Percentiles rank a stretch among this genome's conserved stretches.
These are phyloP conservation scores for Conomelus anceps DNA, from an alignment of 2,888 invertebrate species.

Conservation along the genomic window DNA sequence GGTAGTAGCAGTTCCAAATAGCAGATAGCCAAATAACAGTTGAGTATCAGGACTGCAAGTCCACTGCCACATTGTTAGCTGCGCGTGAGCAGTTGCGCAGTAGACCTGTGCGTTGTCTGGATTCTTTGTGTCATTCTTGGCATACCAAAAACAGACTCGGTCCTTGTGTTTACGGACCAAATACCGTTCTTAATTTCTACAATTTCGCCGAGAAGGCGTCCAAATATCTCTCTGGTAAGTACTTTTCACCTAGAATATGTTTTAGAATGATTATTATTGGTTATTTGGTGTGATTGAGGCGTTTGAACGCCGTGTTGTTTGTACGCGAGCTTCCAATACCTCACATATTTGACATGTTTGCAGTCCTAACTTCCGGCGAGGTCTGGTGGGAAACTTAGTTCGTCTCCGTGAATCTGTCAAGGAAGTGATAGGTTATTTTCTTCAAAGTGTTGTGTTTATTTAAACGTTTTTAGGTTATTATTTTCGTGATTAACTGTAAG, in stretches of 20 bases:
- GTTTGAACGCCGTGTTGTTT: constrained; percentile 67
- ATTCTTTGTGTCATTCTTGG: constrained; percentile 97
- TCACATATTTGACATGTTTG: constrained; percentile 63
- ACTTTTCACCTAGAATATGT: constrained; percentile 32
- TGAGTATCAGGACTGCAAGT: not conserved
- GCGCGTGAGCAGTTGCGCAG: constrained; percentile 75
- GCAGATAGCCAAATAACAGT: too few species aligned
- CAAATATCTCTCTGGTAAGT: constrained; percentile 67
- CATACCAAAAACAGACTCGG: constrained; percentile 68
- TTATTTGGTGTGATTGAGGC: constrained; percentile 42
- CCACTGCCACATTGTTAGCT: constrained; percentile 59
- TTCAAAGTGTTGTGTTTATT: not conserved
- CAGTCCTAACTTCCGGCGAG: constrained; percentile 40
- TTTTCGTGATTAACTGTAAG: not conserved
- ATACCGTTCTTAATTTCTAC: constrained; percentile 60
- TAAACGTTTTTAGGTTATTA: not conserved
- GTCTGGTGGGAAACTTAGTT: constrained; percentile 24
- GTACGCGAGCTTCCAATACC: constrained; percentile 68
- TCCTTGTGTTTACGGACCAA: constrained; percentile 52
- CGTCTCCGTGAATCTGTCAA: constrained; percentile 17
- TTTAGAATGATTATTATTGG: constrained; percentile 23
- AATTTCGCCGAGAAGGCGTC: constrained; percentile 55
- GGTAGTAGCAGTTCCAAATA: not conserved
- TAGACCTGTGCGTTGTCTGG: constrained; percentile 86
- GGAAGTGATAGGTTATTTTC: not conserved